Conservation (phyloP, 2,113 vertebrate genomes). For the Megalops atlanticus region DNA sequence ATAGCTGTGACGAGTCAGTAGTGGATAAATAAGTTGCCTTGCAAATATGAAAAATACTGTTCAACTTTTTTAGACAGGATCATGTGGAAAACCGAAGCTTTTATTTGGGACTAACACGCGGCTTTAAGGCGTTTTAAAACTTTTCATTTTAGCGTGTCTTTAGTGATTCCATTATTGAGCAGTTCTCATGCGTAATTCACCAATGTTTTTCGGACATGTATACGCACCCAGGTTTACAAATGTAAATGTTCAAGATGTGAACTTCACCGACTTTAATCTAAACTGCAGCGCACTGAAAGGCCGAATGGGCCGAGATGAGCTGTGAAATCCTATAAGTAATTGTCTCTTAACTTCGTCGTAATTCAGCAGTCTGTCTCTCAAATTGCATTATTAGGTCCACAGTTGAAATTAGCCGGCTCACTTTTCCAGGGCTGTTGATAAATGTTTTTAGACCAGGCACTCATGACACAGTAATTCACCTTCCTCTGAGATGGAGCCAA, state of each 20-base stretch:
- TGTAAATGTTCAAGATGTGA: neutral
- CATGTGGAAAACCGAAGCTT: no score
- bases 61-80: no score
- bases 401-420: slow-evolving; percentile 29
- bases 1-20: no score
- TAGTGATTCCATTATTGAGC: no score
- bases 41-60: no score
- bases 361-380: slow-evolving; percentile 4
- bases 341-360: slow-evolving; percentile 8
- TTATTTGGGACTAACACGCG: no score
- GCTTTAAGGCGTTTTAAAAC: no score
- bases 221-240: neutral
- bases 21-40: no score
- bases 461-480: slow-evolving; percentile 29
- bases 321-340: neutral
- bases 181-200: no score
- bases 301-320: neutral
- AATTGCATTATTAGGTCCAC: slow-evolving; percentile 16
- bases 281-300: neutral
- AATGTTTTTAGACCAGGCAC: slow-evolving; percentile 28
- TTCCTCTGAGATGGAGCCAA: slow-evolving; percentile 28
- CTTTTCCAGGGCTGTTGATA: slow-evolving; percentile 35
- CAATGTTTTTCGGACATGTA: neutral
- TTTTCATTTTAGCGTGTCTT: no score
- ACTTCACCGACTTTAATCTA: neutral